These are phyloP conservation scores for Cephus sareptanus DNA, from an alignment of 2,888 invertebrate genomes.

Conservation along the genomic window DNA sequence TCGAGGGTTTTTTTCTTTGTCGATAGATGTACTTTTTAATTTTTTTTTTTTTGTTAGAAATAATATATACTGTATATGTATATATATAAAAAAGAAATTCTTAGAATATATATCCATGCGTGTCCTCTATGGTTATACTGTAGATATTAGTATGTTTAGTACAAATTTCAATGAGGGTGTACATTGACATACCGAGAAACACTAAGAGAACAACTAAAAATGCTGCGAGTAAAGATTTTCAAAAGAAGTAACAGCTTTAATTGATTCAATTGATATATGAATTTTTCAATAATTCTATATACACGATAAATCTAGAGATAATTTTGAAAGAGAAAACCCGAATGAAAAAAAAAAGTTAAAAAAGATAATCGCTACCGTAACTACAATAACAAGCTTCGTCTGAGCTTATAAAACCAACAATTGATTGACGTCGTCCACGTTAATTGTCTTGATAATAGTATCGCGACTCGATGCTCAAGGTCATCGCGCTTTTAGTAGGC, in stretches of 20 bases:
- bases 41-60: not conserved
- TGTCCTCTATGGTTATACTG: not conserved
- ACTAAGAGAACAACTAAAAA: not conserved
- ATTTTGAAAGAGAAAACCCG: not conserved
- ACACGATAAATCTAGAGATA: not conserved
- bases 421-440: not conserved
- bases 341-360: no score
- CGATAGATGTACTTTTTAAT: not conserved
- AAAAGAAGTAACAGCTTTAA: not conserved
- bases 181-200: not conserved
- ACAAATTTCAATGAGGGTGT: not conserved
- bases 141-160: not conserved
- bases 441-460: not conserved
- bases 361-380: not conserved
- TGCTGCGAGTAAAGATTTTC: no score
- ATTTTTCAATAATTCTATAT: not conserved
- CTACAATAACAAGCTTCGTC: not conserved
- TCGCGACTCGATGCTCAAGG: not conserved
- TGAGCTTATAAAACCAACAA: not conserved
- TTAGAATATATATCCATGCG: not conserved
- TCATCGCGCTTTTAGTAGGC: not conserved
- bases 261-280: not conserved
- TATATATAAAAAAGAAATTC: not conserved
- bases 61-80: not conserved
- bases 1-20: not conserved